Conservation (phyloP, 1,140 invertebrate genomes). For the Panulirus ornatus region DNA sequence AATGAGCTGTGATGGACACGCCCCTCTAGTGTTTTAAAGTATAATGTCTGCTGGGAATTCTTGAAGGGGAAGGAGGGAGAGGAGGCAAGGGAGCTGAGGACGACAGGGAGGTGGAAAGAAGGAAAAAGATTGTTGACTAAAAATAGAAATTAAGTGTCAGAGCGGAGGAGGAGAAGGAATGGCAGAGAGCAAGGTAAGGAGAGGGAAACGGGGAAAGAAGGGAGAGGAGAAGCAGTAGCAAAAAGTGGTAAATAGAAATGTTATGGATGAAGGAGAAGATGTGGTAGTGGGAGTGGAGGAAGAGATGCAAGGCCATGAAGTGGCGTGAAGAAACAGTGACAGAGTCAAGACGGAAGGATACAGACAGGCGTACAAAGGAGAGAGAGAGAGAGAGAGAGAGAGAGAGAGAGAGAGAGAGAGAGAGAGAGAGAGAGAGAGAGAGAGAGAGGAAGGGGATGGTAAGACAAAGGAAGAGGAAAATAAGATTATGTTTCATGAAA, state of each 20-base stretch:
- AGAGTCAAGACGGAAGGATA: neutral
- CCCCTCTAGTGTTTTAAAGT: slow-evolving; percentile 13
- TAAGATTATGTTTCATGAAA: too few relatives aligned
- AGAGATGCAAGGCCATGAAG: too few relatives aligned
- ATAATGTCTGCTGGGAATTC: slow-evolving; percentile 3
- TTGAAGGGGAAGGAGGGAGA: neutral
- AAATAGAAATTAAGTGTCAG: neutral
- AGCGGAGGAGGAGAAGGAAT: neutral
- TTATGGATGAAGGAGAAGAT: too few relatives aligned
- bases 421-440: neutral
- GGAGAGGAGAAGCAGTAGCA: too few relatives aligned
- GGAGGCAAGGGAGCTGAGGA: neutral
- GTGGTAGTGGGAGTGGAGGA: too few relatives aligned
- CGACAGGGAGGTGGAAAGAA: neutral
- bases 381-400: neutral
- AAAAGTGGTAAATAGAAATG: too few relatives aligned
- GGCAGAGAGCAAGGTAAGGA: neutral
- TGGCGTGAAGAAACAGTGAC: too few relatives aligned
- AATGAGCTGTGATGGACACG: neutral
- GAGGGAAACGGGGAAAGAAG: too few relatives aligned
- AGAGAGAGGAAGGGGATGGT: too few relatives aligned
- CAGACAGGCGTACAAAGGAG: neutral
- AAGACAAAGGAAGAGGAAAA: too few relatives aligned
- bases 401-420: neutral
- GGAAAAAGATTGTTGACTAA: neutral